Base-by-base conservation (phyloP, 2,888 invertebrate species). In the Polia nebulosa region DNA sequence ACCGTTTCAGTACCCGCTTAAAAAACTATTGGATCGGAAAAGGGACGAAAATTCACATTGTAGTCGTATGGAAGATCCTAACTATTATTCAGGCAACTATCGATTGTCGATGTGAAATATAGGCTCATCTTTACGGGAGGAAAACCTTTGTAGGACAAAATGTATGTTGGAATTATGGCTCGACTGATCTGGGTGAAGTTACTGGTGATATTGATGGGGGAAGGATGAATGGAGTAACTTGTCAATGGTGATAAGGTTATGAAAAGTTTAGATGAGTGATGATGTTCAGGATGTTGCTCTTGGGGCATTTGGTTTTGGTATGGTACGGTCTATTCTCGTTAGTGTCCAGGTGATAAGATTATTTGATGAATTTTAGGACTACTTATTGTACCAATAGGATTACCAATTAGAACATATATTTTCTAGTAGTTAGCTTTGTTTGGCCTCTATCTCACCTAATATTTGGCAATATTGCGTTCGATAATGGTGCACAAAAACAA, bases 11-110 rank as follows among this genome's bases (percentile, higher is more conserved):
- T 77, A 72, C 76, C 74, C 82, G 83, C 86, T 88, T 88, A 84
- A 88, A 87, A 86, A 88, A 81, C 86, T 87, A 88, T 78, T 83
- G 82, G 69, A 76, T 71, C 66, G 88, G 86, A 88, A 89, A 88
- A 83, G 83, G 88, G 76, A 74, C 58, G 53, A 76, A 67, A 78
- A 73, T 75, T 81, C 78, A 70, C 81, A 87, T 86, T 88, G 84
- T 88, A 80, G 61, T 68, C 71, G 64, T 66, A 53, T 55, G 39
- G 76, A 79, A 81, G 71, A 79, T 80, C 80, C 81, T 63, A 52
- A 58, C 58, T 61, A 63, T 84, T 75, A 77, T 75, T 61, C n/a
- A 45, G 11, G 34, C 41, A 2, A 58, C 57, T 80, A 80, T 77
- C 71, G 64, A 72, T 60, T 65, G 66, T n/a, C 29, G 11, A 61